phyloP scores from a whole-genome alignment of 2,888 invertebrate species.

The Eristalis tenax region DNA sequence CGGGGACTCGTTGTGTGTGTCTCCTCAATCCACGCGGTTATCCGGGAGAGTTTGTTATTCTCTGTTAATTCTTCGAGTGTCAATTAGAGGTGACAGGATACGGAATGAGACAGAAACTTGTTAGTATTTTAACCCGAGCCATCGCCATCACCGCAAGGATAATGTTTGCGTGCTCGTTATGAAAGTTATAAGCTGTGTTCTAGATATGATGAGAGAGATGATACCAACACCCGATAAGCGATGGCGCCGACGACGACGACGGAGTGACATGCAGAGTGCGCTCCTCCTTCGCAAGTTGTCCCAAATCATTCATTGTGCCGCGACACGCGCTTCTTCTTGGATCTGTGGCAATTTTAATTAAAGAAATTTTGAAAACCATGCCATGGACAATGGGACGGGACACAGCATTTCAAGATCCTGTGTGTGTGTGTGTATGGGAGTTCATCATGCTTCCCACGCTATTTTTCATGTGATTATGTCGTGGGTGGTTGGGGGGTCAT shows the following conservation, averaged over 20 bases:
- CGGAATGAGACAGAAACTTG: conserved; percentile 39
- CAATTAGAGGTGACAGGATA: conserved; percentile 61
- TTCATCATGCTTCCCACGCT: no score
- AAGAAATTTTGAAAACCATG: conserved; percentile 13
- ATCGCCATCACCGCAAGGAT: conserved; percentile 26
- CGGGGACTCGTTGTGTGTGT: conserved; percentile 29
- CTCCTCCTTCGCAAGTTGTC: neutral
- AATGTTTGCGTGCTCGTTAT: conserved; percentile 59
- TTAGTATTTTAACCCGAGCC: conserved; percentile 21
- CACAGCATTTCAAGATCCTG: neutral
- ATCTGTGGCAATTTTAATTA: conserved; percentile 47
- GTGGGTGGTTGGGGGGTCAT: no score
- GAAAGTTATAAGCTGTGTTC: conserved; percentile 57
- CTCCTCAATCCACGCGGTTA: neutral
- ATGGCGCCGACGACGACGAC: neutral
- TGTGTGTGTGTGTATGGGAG: neutral
- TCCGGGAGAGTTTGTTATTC: conserved; percentile 20
- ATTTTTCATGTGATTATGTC: no score
- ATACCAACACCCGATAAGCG: conserved; percentile 43
- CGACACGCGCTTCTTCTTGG: neutral
- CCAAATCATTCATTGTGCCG: neutral
- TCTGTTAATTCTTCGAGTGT: conserved; percentile 59
- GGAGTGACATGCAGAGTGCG: conserved; percentile 2
- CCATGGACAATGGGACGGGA: neutral
- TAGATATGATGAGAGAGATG: conserved; percentile 48